Percentiles rank a stretch among this genome's conserved stretches.
phyloP scores from a whole-genome alignment of 2,888 invertebrate species.

The Drosophila pseudotalamancana region DNA sequence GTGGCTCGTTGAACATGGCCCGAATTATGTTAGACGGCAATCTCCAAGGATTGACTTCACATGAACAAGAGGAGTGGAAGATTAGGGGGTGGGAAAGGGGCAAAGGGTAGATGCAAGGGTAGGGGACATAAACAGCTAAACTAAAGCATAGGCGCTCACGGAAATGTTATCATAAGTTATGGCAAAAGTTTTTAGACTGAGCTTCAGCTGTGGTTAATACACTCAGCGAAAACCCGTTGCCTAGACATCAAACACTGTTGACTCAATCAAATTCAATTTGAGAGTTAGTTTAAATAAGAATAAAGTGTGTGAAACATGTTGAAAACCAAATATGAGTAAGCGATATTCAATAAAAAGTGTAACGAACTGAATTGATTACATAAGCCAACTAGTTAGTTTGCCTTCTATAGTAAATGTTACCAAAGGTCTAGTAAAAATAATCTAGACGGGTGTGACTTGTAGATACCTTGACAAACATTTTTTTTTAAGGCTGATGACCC shows the following conservation, averaged over 20 bases:
- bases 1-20: conserved; percentile 63
- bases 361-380: too few relatives aligned
- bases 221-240: conserved; percentile 41
- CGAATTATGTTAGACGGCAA: conserved; percentile 78
- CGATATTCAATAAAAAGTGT: too few relatives aligned
- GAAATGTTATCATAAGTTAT: conserved; percentile 79
- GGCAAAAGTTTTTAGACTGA: conserved; percentile 60
- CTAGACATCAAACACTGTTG: too few relatives aligned
- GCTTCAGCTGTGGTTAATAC: conserved; percentile 38
- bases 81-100: background rate
- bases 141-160: conserved; percentile 43
- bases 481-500: too few relatives aligned
- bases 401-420: too few relatives aligned
- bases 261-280: background rate
- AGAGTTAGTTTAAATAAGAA: background rate
- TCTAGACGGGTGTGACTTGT: too few relatives aligned
- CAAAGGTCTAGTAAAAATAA: too few relatives aligned
- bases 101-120: background rate
- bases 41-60: conserved; percentile 73
- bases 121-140: background rate
- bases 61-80: conserved; percentile 21
- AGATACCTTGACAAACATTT: too few relatives aligned
- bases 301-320: too few relatives aligned
- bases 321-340: too few relatives aligned
- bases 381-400: too few relatives aligned